Percentiles rank a stretch among this genome's conserved stretches.
These are phyloP conservation scores for Hypotaenidia philippensis DNA, from an alignment of 2,797 vertebrate species.

Conservation along the genomic window DNA sequence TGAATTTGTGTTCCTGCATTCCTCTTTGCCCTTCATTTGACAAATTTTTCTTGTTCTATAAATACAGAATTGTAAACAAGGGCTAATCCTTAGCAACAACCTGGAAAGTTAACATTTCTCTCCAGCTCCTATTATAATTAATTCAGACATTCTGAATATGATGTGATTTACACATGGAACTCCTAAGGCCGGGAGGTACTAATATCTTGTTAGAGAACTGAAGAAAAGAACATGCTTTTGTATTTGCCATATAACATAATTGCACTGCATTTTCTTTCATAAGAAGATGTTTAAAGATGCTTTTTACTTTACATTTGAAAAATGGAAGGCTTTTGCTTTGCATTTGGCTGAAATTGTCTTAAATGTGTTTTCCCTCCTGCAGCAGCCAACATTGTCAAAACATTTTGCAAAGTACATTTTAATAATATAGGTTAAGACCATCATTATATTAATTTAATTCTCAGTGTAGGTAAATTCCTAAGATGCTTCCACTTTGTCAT, in stretches of 20 bases:
- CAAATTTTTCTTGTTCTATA: slow-evolving; percentile 69
- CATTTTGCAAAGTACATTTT: slow-evolving; percentile 55
- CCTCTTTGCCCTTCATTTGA: slow-evolving; percentile 71
- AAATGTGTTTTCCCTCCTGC: slow-evolving; percentile 57
- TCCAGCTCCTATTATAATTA: slow-evolving; percentile 56
- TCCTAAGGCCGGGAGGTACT: slow-evolving; percentile 64
- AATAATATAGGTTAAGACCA: slow-evolving; percentile 53
- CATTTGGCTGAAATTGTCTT: slow-evolving; percentile 70
- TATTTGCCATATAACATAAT: slow-evolving; percentile 31
- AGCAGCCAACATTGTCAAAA: slow-evolving; percentile 64
- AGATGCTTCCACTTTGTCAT: slow-evolving; percentile 56
- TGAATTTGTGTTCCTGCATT: slow-evolving; percentile 59
- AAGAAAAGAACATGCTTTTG: slow-evolving; percentile 43
- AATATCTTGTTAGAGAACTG: slow-evolving; percentile 65
- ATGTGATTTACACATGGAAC: slow-evolving; percentile 62
- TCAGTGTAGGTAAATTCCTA: slow-evolving; percentile 44
- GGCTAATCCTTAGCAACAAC: slow-evolving; percentile 71
- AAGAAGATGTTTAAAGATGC: slow-evolving; percentile 60
- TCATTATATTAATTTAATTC: slow-evolving; percentile 69
- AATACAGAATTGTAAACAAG: slow-evolving; percentile 71
- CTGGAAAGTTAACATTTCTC: slow-evolving; percentile 72
- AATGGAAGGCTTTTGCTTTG: slow-evolving; percentile 53
- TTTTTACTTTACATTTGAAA: slow-evolving; percentile 58
- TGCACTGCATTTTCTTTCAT: slow-evolving; percentile 62
- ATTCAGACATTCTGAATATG: slow-evolving; percentile 56